Conservation (phyloP, 2,888 invertebrate species). For the Drosophila barbarae region DNA sequence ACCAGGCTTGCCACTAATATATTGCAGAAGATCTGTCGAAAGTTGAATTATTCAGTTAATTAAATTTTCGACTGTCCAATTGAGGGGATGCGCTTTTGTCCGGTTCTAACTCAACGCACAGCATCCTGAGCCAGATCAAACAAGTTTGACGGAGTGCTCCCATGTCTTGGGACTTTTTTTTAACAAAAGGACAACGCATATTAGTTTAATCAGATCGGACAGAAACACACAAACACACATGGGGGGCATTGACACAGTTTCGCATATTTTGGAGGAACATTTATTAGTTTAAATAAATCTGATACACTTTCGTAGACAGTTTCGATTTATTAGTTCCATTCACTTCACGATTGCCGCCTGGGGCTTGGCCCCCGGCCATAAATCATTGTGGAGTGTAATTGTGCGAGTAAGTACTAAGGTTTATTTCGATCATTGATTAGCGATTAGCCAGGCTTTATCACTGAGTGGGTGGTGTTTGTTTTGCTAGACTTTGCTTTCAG, state of each 20-base stretch:
- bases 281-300: conserved; percentile 15
- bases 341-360: conserved; percentile 17
- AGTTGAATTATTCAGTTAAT: conserved; percentile 16
- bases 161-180: background rate
- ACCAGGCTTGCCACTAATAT: conserved; percentile 33
- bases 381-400: conserved; percentile 28
- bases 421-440: conserved; percentile 19
- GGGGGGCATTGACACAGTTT: conserved; percentile 11
- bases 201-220: background rate
- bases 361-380: conserved; percentile 3
- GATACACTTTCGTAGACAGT: conserved; percentile 9
- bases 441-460: conserved; percentile 6
- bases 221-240: background rate
- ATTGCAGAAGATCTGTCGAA: conserved; percentile 43
- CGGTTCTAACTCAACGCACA: conserved; percentile 7
- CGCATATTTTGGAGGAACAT: too few relatives aligned
- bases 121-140: conserved; percentile 16
- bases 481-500: conserved; percentile 24
- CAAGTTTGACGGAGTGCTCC: conserved; percentile 1
- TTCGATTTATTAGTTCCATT: conserved; percentile 11
- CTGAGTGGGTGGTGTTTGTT: background rate
- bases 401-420: conserved; percentile 4
- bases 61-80: conserved; percentile 23
- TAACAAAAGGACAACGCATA: conserved; percentile 12
- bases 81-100: conserved; percentile 15